Conservation (phyloP, 2,888 invertebrate genomes). For the Gonocerus acuteangulatus region DNA sequence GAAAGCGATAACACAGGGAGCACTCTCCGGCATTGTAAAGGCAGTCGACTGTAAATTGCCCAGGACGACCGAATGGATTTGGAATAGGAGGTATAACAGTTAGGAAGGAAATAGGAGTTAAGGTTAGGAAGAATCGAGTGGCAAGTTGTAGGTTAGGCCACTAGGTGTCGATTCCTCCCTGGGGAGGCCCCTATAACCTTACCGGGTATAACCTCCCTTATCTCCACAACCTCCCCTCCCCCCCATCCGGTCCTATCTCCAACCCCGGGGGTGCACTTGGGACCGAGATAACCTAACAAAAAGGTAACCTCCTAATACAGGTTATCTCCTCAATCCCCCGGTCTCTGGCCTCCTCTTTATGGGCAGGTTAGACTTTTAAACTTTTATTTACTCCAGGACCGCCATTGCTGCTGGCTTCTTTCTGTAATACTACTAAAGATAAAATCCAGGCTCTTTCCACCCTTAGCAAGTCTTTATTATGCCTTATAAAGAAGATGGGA, state of each 20-base stretch:
- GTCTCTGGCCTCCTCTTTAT: slow-evolving; percentile 15
- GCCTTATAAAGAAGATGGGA: neutral
- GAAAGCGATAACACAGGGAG: too few relatives aligned
- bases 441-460: neutral
- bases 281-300: slow-evolving; percentile 14
- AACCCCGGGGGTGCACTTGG: slow-evolving; percentile 2
- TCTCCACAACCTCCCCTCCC: neutral
- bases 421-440: slow-evolving; percentile 1
- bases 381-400: slow-evolving; percentile 14
- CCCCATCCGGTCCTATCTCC: slow-evolving; percentile 2
- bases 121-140: neutral
- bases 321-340: slow-evolving; percentile 10
- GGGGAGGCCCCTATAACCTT: neutral
- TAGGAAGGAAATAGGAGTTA: neutral
- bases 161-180: neutral
- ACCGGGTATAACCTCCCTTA: neutral
- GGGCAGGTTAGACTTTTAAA: slow-evolving; percentile 24
- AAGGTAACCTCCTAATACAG: slow-evolving; percentile 24
- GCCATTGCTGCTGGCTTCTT: neutral
- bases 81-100: too few relatives aligned
- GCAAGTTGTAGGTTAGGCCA: neutral
- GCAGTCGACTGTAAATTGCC: too few relatives aligned
- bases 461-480: slow-evolving; percentile 1
- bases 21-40: too few relatives aligned
- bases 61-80: too few relatives aligned